These are phyloP conservation scores for Emydoidea blandingii DNA, from an alignment of 2,797 vertebrate species.

Conservation along the genomic window DNA sequence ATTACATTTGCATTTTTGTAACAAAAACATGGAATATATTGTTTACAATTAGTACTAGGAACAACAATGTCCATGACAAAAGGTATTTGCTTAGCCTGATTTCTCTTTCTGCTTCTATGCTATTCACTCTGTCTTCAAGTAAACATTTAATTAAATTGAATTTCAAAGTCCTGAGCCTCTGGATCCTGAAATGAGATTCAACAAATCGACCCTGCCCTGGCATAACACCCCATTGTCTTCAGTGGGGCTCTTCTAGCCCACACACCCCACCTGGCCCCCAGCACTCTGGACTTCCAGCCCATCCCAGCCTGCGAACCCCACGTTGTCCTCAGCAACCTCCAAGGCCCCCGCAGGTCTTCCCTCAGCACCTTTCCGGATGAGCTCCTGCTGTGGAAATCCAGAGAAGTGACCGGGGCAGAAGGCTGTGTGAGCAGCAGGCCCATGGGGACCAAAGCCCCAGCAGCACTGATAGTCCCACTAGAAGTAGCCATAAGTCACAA, in stretches of 20 bases:
- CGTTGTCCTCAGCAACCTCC: neutral
- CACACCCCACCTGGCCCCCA: neutral
- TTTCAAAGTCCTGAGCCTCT: slow-evolving; percentile 22
- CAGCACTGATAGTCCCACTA: neutral
- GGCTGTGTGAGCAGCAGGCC: neutral
- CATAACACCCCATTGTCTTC: neutral
- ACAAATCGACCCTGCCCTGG: neutral
- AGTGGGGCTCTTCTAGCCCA: neutral
- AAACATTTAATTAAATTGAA: slow-evolving; percentile 25
- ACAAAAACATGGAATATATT: slow-evolving; percentile 28
- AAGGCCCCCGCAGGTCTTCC: neutral
- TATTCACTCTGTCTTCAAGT: neutral
- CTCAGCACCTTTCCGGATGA: neutral
- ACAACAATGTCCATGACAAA: neutral
- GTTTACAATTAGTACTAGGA: neutral
- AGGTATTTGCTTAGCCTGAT: neutral
- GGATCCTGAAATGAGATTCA: neutral
- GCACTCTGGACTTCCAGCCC: neutral
- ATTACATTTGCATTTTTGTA: slow-evolving; percentile 33
- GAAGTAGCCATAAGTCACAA: neutral
- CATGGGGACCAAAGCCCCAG: neutral
- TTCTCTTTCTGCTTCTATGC: neutral
- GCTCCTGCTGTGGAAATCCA: neutral
- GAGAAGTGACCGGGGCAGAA: neutral
- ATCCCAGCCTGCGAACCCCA: neutral